phyloP scores from a whole-genome alignment of 2,797 vertebrate species.

The Squalus acanthias region DNA sequence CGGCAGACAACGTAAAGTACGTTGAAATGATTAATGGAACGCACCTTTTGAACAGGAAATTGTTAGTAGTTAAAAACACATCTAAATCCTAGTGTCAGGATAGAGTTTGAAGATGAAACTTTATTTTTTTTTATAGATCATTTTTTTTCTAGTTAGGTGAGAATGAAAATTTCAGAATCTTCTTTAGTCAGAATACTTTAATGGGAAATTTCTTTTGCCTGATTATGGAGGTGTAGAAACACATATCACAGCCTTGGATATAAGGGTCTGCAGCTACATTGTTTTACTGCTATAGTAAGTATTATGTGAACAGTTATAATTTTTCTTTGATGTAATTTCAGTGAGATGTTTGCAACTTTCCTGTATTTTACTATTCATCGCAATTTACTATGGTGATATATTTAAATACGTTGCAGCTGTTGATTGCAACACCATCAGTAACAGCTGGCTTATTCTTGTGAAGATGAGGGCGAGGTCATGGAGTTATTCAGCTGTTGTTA shows the following conservation, averaged over 20 bases:
- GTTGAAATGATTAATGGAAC: not conserved
- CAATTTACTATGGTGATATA: not conserved
- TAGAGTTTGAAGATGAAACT: not conserved
- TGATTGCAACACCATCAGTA: not conserved
- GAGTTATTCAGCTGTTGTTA: slow-evolving; percentile 22
- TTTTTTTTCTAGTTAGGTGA: not conserved
- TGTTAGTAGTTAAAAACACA: not conserved
- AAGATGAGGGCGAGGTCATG: slow-evolving; percentile 15
- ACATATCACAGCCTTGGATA: not conserved
- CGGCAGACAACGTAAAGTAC: too few relatives aligned
- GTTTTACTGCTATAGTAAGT: not conserved
- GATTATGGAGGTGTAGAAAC: not conserved
- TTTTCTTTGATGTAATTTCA: slow-evolving; percentile 2
- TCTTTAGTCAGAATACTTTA: not conserved
- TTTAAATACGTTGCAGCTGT: not conserved
- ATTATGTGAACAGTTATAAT: not conserved
- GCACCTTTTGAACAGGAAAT: not conserved
- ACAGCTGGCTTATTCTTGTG: slow-evolving; percentile 10
- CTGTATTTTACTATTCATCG: not conserved
- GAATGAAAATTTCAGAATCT: not conserved
- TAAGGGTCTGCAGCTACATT: not conserved
- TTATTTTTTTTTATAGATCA: not conserved
- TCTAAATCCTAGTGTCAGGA: not conserved
- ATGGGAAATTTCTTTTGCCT: not conserved
- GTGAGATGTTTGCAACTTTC: not conserved